These are phyloP conservation scores for Crotophaga sulcirostris DNA, from an alignment of 2,113 vertebrate species.

Conservation along the genomic window DNA sequence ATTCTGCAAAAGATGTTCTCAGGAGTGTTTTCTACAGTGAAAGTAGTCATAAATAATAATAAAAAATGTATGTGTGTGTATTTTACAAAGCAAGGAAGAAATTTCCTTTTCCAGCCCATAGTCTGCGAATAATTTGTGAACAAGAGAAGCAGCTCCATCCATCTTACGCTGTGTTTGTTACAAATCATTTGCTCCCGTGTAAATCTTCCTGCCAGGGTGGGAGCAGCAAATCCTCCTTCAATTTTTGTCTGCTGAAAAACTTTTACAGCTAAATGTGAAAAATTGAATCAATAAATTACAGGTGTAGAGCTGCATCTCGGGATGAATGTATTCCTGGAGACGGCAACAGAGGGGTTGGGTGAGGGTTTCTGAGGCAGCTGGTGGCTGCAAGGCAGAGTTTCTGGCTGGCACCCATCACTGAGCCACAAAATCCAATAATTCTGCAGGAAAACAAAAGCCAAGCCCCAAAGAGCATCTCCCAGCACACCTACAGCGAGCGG, in stretches of 20 bases:
- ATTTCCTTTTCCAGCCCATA: not conserved
- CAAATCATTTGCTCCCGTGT: conserved; percentile 32
- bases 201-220: not conserved
- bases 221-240: not conserved
- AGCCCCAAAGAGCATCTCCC: not conserved
- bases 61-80: not conserved
- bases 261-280: not conserved
- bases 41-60: conserved; percentile 34
- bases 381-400: not conserved
- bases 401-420: not conserved
- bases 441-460: not conserved
- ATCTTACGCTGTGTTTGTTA: conserved; percentile 5
- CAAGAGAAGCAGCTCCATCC: conserved; percentile 44
- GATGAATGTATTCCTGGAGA: not conserved
- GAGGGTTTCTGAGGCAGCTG: not conserved
- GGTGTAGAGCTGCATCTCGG: not conserved
- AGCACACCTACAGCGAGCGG: not conserved
- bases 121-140: conserved; percentile 26
- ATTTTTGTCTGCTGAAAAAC: not conserved
- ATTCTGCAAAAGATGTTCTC: not conserved
- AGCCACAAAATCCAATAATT: not conserved
- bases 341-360: fast-evolving
- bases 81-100: not conserved
- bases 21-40: not conserved
- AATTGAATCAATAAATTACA: not conserved